Percentiles rank a stretch among this genome's conserved stretches.
Evolutionary conservation across 1,140 invertebrate species (phyloP).

Genomic region (Drosophila auraria): DNA sequence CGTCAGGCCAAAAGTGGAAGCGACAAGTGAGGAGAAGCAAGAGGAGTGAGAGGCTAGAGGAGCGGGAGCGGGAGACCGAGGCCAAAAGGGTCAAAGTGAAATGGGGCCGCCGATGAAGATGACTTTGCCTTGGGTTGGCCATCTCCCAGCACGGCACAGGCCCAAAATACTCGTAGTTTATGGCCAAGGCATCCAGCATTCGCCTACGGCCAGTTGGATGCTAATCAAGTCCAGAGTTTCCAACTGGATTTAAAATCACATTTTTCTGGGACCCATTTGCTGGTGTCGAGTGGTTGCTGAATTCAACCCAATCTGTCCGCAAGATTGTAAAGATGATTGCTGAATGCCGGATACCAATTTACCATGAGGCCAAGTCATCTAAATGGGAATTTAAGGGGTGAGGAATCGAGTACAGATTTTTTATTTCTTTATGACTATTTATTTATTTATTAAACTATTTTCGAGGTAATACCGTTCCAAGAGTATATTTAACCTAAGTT

Average conservation of each 20-base stretch:
- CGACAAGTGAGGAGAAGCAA: constrained; percentile 44
- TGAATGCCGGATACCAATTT: constrained; percentile 8
- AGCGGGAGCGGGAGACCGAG: constrained; percentile 13
- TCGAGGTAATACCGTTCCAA: no score
- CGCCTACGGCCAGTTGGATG: constrained; percentile 38
- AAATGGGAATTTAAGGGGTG: background rate
- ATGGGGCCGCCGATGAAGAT: constrained; percentile 49
- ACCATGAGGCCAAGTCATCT: background rate
- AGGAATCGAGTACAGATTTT: background rate
- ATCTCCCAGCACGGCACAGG: constrained; percentile 23
- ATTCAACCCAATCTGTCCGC: constrained; percentile 27
- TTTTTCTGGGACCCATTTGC: constrained; percentile 20
- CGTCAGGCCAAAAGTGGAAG: constrained; percentile 73
- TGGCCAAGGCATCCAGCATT: constrained; percentile 33
- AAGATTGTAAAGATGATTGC: constrained; percentile 19
- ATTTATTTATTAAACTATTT: no score
- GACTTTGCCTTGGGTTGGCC: constrained; percentile 29
- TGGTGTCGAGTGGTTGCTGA: constrained; percentile 26
- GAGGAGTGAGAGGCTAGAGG: background rate
- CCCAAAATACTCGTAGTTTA: constrained; percentile 51
- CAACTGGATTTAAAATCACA: constrained; percentile 33
- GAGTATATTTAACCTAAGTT: no score
- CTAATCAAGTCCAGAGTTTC: constrained; percentile 46
- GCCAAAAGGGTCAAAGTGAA: constrained; percentile 64
- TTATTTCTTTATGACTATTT: background rate